Conservation (phyloP, 2,888 invertebrate species). For the Hypomecis atomaria region DNA sequence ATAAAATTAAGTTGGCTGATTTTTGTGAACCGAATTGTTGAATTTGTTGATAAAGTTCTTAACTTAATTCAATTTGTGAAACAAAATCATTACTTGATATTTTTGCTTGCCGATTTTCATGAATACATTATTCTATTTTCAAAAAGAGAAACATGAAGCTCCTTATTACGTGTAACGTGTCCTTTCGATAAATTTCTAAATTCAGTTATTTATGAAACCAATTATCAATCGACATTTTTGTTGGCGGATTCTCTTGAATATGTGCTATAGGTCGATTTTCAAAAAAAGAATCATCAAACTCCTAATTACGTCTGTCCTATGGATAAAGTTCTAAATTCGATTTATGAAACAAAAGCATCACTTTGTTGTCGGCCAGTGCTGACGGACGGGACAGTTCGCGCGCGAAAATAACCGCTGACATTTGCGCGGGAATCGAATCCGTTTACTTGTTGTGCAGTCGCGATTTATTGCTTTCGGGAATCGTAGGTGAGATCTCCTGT, state of each 20-base stretch:
- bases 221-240: no score
- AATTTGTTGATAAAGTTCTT: no score
- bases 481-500: conserved; percentile 31
- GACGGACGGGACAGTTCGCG: conserved; percentile 52
- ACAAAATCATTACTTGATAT: neutral
- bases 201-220: no score
- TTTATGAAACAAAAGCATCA: conserved; percentile 32
- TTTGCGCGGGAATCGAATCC: conserved; percentile 66
- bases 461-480: conserved; percentile 25
- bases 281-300: no score
- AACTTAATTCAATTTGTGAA: neutral
- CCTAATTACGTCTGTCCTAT: neutral
- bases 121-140: no score
- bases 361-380: conserved; percentile 50
- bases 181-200: no score
- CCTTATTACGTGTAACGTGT: no score
- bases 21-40: no score
- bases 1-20: no score
- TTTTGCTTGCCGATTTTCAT: neutral
- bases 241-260: no score
- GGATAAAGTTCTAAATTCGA: conserved; percentile 28
- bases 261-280: no score
- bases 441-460: conserved; percentile 31
- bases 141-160: no score
- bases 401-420: conserved; percentile 76